Evolutionary conservation across 1,140 invertebrate species (phyloP).

Genomic region (Matsumurasca onukii): DNA sequence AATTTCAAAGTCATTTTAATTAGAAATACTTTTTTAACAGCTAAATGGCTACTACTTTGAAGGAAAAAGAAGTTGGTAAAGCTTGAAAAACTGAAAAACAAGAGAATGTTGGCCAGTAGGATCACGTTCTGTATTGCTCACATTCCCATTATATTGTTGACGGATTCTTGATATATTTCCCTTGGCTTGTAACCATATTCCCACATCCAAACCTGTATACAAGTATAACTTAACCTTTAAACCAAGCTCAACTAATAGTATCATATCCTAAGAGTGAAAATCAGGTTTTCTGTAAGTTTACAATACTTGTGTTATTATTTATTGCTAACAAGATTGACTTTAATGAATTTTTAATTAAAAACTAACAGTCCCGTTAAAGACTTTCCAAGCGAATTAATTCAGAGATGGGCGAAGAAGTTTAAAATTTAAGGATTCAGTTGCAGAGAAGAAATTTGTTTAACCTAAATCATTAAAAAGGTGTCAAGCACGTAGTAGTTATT

Average conservation of each 20-base stretch:
- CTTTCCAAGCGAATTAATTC: neutral
- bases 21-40: no score
- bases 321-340: neutral
- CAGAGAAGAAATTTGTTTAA: no score
- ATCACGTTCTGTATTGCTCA: conserved; percentile 16
- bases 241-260: neutral
- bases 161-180: conserved; percentile 18
- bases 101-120: neutral
- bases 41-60: no score
- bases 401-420: no score
- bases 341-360: neutral
- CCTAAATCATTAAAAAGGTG: no score
- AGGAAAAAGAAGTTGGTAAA: no score
- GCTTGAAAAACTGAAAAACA: no score
- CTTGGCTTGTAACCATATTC: neutral
- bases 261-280: neutral
- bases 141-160: conserved; percentile 26
- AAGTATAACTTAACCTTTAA: neutral
- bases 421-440: no score
- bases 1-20: no score
- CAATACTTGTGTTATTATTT: neutral
- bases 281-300: neutral
- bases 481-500: no score
- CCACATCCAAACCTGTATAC: neutral
- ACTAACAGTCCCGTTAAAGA: neutral